Conservation (phyloP, 2,888 invertebrate genomes). For the Amiota minor region DNA sequence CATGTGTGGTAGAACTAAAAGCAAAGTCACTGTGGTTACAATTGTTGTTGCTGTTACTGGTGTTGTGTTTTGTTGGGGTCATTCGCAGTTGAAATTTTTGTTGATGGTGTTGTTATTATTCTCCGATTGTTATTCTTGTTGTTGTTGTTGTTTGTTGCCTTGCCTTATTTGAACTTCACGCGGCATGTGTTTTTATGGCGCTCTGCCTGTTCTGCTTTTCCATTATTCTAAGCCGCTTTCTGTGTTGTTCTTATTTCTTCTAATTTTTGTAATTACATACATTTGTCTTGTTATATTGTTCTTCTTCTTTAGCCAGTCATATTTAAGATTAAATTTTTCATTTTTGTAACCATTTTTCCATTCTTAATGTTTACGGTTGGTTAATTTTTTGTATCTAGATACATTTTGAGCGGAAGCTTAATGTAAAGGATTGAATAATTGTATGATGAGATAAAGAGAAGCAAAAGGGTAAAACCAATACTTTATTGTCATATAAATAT, state of each 20-base stretch:
- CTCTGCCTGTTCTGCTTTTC: slow-evolving; percentile 3
- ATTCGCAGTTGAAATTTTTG: slow-evolving; percentile 41
- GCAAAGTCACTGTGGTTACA: neutral
- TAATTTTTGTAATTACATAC: neutral
- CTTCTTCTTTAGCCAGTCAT: neutral
- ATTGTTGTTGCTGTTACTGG: neutral
- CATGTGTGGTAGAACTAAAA: neutral
- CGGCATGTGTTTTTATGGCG: slow-evolving; percentile 40
- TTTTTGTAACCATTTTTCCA: too few relatives aligned
- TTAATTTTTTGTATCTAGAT: too few relatives aligned
- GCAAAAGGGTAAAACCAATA: too few relatives aligned
- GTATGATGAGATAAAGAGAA: too few relatives aligned
- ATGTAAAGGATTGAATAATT: too few relatives aligned
- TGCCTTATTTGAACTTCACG: slow-evolving; percentile 58
- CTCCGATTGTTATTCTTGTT: slow-evolving; percentile 33
- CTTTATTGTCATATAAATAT: too few relatives aligned
- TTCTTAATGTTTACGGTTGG: too few relatives aligned
- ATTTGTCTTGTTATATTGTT: neutral
- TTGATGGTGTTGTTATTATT: slow-evolving; percentile 54
- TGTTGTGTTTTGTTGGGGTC: slow-evolving; percentile 58
- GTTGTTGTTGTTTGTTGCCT: slow-evolving; percentile 34
- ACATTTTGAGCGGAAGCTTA: too few relatives aligned
- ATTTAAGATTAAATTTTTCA: too few relatives aligned
- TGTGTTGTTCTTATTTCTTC: neutral
- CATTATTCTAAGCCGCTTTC: neutral